A percentile compares a stretch with the other conserved stretches of the same genome.
Conservation (phyloP, 2,888 invertebrate genomes). For the Conomelus anceps region DNA sequence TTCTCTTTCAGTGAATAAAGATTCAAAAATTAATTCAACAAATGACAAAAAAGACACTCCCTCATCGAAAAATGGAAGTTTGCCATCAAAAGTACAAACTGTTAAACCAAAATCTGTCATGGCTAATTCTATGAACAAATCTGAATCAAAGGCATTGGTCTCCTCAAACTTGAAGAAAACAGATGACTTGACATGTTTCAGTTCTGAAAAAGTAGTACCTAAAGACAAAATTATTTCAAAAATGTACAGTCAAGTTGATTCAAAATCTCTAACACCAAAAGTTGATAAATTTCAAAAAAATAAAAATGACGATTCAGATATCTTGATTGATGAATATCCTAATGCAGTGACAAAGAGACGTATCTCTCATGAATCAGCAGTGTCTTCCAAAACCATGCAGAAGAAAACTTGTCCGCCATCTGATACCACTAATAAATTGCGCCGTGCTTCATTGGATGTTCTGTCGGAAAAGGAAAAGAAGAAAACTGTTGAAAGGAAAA, state of each 20-base stretch:
- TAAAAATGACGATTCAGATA: not conserved
- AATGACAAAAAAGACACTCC: not conserved
- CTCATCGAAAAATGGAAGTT: not conserved
- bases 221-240: not conserved
- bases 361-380: not conserved
- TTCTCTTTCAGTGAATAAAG: not conserved
- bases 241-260: not conserved
- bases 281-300: not conserved
- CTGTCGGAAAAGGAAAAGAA: not conserved
- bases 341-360: not conserved
- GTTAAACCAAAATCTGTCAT: not conserved
- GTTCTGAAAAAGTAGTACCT: not conserved
- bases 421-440: not conserved
- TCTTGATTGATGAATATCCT: not conserved
- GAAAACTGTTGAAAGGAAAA: not conserved
- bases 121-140: not conserved
- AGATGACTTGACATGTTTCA: too few species aligned
- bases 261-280: not conserved
- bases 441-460: not conserved
- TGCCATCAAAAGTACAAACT: too few species aligned
- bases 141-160: not conserved
- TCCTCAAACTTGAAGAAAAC: not conserved
- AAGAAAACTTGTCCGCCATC: not conserved
- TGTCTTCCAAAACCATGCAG: not conserved
- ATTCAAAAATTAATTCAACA: not conserved